phyloP scores from a whole-genome alignment of 2,113 vertebrate genomes.

The Aplodontia rufa region DNA sequence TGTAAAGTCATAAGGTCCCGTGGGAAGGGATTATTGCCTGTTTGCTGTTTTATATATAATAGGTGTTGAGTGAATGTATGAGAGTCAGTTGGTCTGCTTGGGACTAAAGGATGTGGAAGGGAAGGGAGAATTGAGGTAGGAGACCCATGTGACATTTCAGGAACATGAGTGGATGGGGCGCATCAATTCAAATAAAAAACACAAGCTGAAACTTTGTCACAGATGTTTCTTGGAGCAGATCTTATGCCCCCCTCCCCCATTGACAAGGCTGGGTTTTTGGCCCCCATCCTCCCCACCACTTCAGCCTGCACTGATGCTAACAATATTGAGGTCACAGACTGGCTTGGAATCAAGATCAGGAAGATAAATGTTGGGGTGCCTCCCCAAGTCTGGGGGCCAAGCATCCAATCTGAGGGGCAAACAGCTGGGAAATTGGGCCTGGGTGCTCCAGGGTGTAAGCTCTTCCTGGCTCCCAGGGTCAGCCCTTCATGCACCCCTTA shows the following conservation, averaged over 20 bases:
- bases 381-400: slow-evolving; percentile 57
- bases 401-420: slow-evolving; percentile 63
- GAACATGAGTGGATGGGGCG: background rate
- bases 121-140: background rate
- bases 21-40: background rate
- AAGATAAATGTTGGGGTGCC: slow-evolving; percentile 63
- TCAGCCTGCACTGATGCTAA: slow-evolving; percentile 50
- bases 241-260: slow-evolving; percentile 47
- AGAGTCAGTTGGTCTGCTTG: background rate
- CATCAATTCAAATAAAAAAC: slow-evolving; percentile 37
- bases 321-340: slow-evolving; percentile 74
- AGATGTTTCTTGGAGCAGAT: slow-evolving; percentile 74
- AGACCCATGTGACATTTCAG: background rate
- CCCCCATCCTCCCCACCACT: slow-evolving; percentile 50
- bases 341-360: slow-evolving; percentile 70
- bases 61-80: background rate
- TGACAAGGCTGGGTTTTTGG: slow-evolving; percentile 63
- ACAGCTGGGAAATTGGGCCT: slow-evolving; percentile 49
- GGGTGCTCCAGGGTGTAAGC: slow-evolving; percentile 60
- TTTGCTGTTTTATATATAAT: background rate
- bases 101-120: background rate
- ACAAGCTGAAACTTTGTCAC: slow-evolving; percentile 67
- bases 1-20: background rate
- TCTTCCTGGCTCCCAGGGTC: slow-evolving; percentile 73
- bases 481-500: slow-evolving; percentile 58